Evolutionary conservation across 2,797 vertebrate genomes (phyloP), one percentile per base, ranked within the genome.

Genomic region (Macropus fuliginosus): DNA sequence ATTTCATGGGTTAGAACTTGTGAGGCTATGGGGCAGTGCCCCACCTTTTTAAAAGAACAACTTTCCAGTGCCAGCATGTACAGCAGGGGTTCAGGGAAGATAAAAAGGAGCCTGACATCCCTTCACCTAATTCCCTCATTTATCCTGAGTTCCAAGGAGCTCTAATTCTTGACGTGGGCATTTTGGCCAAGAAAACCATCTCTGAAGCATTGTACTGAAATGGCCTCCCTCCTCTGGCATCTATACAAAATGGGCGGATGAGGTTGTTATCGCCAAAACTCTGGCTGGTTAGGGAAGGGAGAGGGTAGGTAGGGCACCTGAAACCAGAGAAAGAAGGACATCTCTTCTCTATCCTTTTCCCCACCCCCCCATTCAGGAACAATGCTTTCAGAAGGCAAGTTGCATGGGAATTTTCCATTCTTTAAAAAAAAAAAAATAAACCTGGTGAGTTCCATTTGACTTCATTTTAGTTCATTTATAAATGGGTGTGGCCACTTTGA

Each of bases 161-260:
- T 55, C 74, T 74, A 87, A 87, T 87, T 87, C 74, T 95, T 91
- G 94, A 55, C 81, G 94, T 93, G 57, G 21, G 12, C 11, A 18
- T 31, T 28, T 93, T n/a, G 90, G 54, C 94, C 54, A 87, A 91
- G 55, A 87, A 13, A 46, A 92, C 55, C 8, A 52, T 92, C n/a
- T 87, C 74, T 50, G 10, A 87, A 87, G 56, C 12, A 29, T 54
- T 57, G 56, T 90, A 6, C 74, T 91, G 54, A 97, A 96, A 95
- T 96, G 96, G 94, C 97, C 95, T 96, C 94, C 94, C 92, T 56
- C 1, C 29, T 56, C 92, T 95, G 94, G 96, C 92, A 5, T 55
- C 52, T 52, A 0, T 93, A 92, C 91, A 66, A 91, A 94, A 28
- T 0, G 66, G 28, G 93, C 93, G n/a, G 31, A 91, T 1, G 92